Evolutionary conservation across 2,888 invertebrate genomes (phyloP), one percentile per base, ranked within the genome.

Genomic region (Hetaerina titia): DNA sequence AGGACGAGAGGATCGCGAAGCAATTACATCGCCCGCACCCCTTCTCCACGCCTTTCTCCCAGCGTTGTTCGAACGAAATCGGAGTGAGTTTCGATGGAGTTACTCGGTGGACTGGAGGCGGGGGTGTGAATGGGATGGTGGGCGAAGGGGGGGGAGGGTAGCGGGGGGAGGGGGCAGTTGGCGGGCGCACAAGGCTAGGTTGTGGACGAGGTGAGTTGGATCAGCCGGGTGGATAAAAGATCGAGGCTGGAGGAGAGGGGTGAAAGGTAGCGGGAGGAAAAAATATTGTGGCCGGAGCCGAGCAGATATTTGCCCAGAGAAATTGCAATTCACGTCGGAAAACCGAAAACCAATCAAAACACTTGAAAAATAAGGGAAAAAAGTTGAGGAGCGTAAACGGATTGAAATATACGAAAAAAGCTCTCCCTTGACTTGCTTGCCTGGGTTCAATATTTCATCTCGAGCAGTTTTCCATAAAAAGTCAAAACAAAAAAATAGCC

Each of bases 311-410:
- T 89, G 56, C 58, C 57, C 22, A 56, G 89, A 89, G 58, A 89
- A 89, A 89, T 89, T 56, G 89, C 89, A 89, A 57, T 89, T 58
- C 89, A n/a, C 89, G 89, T 89, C 56, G 58, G 58, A 31, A 58
- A 89, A 57, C 56, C 31, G 88, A 56, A 89, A 89, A n/a, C 89
- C 89, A 89, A 89, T 89, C 89, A 89, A 89, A 89, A 89, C 57
- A 89, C 89, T n/a, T n/a, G 89, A 89, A 58, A 89, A 89, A 89
- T 89, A 57, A 89, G 89, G 57, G 89, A 22, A 89, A 89, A 88
- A 58, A 15, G 22, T 89, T 56, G 89, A 57, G 58, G 58, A 58
- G 89, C 8, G 56, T 89, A 89, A 89, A 22, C 57, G n/a, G 56
- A 81, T 81, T 15, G 25, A 31, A 9, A n/a, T 8, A 89, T 22